Percentiles rank a stretch among this genome's conserved stretches.
Conservation (phyloP, 1,140 invertebrate genomes). For the Heliconius hewitsoni region DNA sequence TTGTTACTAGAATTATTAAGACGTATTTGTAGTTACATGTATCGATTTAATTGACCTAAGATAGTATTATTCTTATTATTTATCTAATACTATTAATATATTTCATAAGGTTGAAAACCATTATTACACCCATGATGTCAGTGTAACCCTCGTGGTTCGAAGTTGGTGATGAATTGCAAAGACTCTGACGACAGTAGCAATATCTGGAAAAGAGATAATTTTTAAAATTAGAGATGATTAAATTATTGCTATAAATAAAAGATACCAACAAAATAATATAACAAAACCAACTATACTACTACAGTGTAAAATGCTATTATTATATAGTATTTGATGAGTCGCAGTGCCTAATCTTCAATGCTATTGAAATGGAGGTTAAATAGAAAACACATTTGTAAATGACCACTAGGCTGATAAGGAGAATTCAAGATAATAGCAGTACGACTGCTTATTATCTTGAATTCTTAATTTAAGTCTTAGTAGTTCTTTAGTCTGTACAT, state of each 20-base stretch:
- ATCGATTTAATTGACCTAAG: constrained; percentile 13
- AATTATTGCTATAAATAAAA: neutral
- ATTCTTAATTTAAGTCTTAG: no score
- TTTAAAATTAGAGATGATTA: neutral
- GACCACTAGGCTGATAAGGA: no score
- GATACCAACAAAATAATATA: no score
- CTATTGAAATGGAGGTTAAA: neutral
- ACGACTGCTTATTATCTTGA: no score
- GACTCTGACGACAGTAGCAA: constrained; percentile 85
- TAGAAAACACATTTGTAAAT: neutral
- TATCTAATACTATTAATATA: constrained; percentile 82
- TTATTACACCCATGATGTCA: constrained; percentile 81
- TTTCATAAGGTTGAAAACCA: constrained; percentile 82
- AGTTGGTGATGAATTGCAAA: constrained; percentile 84
- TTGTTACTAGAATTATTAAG: neutral
- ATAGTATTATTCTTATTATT: constrained; percentile 34
- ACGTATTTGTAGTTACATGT: neutral
- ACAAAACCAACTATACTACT: no score
- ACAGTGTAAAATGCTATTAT: no score
- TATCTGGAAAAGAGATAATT: constrained; percentile 64
- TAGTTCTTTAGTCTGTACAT: no score
- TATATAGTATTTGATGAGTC: no score
- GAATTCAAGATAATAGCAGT: no score
- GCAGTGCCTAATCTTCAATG: neutral
- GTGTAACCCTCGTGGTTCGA: constrained; percentile 77